These are phyloP conservation scores for Falco concolor DNA, from an alignment of 2,797 vertebrate species.

Conservation along the genomic window DNA sequence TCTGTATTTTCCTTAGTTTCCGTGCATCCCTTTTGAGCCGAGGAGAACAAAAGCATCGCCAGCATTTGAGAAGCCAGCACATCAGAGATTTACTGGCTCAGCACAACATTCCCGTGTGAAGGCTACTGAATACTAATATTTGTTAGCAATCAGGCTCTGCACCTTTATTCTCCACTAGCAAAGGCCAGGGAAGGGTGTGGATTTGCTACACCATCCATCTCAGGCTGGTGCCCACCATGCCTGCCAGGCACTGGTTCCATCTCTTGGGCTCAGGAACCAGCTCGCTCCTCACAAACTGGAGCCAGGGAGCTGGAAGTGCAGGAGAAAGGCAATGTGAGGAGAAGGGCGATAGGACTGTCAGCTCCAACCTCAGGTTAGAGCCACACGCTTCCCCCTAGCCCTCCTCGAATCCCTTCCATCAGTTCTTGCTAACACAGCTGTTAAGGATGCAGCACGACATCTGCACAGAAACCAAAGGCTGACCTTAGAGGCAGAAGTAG, in stretches of 20 bases:
- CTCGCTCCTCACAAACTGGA: background rate
- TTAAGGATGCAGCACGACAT: background rate
- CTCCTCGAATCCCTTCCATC: background rate
- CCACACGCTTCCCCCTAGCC: accelerated
- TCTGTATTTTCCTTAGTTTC: background rate
- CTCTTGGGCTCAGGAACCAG: background rate
- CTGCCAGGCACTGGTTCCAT: background rate
- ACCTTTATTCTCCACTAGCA: background rate
- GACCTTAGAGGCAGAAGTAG: background rate
- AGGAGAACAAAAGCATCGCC: background rate
- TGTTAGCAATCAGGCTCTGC: background rate
- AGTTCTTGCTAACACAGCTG: background rate
- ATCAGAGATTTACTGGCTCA: background rate
- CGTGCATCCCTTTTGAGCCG: background rate
- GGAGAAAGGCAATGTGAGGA: background rate
- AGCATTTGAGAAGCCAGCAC: background rate
- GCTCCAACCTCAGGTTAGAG: background rate
- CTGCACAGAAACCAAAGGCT: background rate
- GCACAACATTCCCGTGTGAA: background rate
- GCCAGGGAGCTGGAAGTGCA: background rate
- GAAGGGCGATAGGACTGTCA: background rate
- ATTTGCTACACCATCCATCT: background rate
- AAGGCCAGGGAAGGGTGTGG: background rate
- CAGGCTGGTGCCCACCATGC: background rate
- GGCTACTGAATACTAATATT: background rate